Conservation (phyloP, 2,113 vertebrate species). For the Plestiodon gilberti region DNA sequence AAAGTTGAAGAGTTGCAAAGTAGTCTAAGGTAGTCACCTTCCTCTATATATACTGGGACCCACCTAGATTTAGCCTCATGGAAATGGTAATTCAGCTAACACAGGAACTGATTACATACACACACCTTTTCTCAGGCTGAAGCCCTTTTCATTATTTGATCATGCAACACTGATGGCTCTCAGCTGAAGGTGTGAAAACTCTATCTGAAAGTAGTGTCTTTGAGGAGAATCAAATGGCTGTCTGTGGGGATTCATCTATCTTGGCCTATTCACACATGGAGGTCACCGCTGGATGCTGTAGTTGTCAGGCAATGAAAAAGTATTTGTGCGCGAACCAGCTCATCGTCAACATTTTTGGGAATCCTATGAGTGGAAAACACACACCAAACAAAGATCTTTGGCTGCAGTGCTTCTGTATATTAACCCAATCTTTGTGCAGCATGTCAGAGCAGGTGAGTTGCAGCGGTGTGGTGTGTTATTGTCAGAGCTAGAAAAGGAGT, state of each 20-base stretch:
- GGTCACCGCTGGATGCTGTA: too few species aligned
- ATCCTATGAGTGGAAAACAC: too few species aligned
- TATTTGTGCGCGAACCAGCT: too few species aligned
- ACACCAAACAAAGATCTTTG: too few species aligned
- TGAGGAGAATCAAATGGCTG: neutral
- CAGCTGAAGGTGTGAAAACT: neutral
- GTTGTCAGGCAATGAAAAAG: accelerated
- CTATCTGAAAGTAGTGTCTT: neutral
- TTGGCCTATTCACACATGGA: too few species aligned
- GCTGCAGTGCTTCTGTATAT: too few species aligned
- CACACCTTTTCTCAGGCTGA: neutral
- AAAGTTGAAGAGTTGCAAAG: neutral
- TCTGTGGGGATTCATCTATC: neutral
- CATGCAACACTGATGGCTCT: too few species aligned
- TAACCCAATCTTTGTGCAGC: too few species aligned
- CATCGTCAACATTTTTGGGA: too few species aligned
- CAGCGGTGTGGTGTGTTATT: neutral
- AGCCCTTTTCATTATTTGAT: too few species aligned
- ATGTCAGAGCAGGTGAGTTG: too few species aligned
- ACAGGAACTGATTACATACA: neutral
- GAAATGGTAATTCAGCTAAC: neutral
- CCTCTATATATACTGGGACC: neutral
- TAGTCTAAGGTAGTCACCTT: neutral
- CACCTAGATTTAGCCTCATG: neutral
- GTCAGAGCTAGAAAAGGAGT: neutral